phyloP scores from a whole-genome alignment of 2,888 invertebrate genomes.

The Patella depressa region DNA sequence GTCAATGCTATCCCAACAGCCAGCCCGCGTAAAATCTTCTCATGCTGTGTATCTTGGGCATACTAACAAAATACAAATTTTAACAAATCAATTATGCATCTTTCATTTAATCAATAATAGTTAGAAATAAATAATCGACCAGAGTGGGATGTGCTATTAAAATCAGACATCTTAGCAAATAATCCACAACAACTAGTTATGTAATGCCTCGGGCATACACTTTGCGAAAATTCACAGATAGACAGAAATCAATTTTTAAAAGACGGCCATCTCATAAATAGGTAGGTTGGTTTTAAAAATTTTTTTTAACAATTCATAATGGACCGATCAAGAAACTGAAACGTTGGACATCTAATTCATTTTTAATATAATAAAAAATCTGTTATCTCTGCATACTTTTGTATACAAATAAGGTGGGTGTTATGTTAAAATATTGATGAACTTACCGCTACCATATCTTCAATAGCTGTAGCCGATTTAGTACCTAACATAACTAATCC shows the following conservation, averaged over 20 bases:
- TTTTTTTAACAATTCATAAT: no score
- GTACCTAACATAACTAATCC: slow-evolving; percentile 99
- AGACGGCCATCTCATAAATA: no score
- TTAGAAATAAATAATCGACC: no score
- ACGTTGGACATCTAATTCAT: neutral
- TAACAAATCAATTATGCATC: neutral
- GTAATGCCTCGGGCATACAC: no score
- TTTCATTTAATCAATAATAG: slow-evolving; percentile 8
- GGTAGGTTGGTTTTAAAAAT: no score
- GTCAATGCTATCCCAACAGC: slow-evolving; percentile 96
- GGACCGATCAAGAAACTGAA: no score
- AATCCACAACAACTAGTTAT: no score
- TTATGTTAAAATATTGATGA: slow-evolving; percentile 6
- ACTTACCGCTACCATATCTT: slow-evolving; percentile 77
- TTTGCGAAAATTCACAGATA: no score
- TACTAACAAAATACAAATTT: slow-evolving; percentile 74
- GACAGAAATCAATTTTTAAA: no score
- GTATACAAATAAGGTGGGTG: neutral
- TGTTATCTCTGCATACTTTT: neutral
- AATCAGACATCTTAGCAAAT: no score
- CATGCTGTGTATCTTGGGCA: slow-evolving; percentile 96
- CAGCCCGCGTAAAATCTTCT: slow-evolving; percentile 96
- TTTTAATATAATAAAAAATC: neutral
- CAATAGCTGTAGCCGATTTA: slow-evolving; percentile 74
- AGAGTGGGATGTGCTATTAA: no score